Evolutionary conservation across 1,140 invertebrate species (phyloP), one percentile per base, ranked within the genome.

Genomic region (Drosophila kurseongensis): DNA sequence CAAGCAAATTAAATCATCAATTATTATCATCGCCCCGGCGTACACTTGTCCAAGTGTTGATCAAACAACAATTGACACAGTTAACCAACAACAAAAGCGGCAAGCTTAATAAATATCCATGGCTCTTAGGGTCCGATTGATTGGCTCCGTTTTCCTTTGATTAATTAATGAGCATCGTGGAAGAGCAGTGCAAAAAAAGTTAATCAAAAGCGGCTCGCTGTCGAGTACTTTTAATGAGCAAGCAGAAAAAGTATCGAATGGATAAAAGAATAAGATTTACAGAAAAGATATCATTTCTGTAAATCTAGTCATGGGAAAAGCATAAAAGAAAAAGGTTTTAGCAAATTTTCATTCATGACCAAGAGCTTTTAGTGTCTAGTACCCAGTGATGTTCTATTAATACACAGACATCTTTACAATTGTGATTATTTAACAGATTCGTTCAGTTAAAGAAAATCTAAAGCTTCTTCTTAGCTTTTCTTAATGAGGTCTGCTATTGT

Each of bases 1-100:
- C 81, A 77, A 84, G 77, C 75, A 78, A 88, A 86, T 88, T 78
- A 85, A 85, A 82, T 82, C 78, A 72, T 88, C 59, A 85, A 88
- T 86, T 69, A 86, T 78, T 78, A 79, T 75, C 65, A 52, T 62
- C 42, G 38, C 2, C n/a, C 35, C 41, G 52, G 16, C 18, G 18
- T n/a, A 47, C 58, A 12, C 13, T 60, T 36, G 50, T n/a, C 32
- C 16, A 60, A 79, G 75, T 83, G 80, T 62, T 80, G 72, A 48
- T 67, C 80, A 83, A 84, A 83, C 77, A 83, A 41, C 76, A 79
- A 80, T 83, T 83, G 80, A 80, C 80, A 83, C 80, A 84, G 52
- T 83, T 84, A 29, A 47, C 41, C 62, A 74, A 60, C 52, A 66
- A 68, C 45, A 63, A 57, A 38, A 60, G 45, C 41, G 45, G 48